A percentile compares a stretch with the other conserved stretches of the same genome.
Evolutionary conservation across 2,888 invertebrate genomes (phyloP).

Genomic region (Tetragnatha montana): DNA sequence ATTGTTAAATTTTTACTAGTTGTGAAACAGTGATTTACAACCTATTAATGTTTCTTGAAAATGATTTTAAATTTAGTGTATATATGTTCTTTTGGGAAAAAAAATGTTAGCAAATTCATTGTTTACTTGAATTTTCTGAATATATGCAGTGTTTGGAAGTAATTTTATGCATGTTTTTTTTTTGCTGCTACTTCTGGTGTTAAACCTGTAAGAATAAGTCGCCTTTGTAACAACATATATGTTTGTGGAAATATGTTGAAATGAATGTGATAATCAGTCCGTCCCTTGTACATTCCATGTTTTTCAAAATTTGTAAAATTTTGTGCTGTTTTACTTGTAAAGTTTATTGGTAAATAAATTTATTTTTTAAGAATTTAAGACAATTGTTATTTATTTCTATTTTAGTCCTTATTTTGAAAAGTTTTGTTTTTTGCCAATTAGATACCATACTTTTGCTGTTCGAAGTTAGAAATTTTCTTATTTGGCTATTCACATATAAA

Average conservation of each 20-base stretch:
- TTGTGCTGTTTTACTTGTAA: slow-evolving; percentile 45
- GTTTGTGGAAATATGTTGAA: slow-evolving; percentile 21
- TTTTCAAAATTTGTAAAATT: slow-evolving; percentile 22
- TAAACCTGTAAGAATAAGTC: not conserved
- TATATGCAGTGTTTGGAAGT: not conserved
- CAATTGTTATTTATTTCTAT: not conserved
- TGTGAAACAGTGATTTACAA: too few species aligned
- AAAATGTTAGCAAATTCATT: too few species aligned
- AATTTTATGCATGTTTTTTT: not conserved
- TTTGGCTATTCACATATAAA: too few species aligned
- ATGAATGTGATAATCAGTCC: slow-evolving; percentile 57
- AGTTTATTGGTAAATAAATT: slow-evolving; percentile 55
- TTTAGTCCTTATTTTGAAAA: too few species aligned
- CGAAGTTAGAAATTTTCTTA: too few species aligned
- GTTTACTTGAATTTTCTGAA: too few species aligned
- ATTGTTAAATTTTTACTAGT: too few species aligned
- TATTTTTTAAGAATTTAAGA: slow-evolving; percentile 27
- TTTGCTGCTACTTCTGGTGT: not conserved
- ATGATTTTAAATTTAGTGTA: too few species aligned
- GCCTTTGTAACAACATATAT: slow-evolving; percentile 21
- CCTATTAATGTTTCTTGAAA: too few species aligned
- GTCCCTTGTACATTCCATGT: slow-evolving; percentile 58
- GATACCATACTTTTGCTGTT: too few species aligned
- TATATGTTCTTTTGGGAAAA: too few species aligned
- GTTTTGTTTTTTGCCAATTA: too few species aligned